Evolutionary conservation across 1,140 invertebrate genomes (phyloP).

Genomic region (Eumeta japonica): DNA sequence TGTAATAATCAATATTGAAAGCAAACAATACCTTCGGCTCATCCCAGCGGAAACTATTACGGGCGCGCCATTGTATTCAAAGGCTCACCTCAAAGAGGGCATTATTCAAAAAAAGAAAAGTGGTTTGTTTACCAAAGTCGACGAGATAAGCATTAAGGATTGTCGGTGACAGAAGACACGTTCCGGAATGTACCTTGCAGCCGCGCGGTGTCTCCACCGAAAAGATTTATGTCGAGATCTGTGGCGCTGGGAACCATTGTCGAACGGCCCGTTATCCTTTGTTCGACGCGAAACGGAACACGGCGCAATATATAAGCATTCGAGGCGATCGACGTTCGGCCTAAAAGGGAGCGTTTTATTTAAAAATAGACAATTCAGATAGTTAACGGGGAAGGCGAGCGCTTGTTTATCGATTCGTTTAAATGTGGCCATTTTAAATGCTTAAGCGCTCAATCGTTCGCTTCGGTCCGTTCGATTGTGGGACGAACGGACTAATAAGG

Average conservation of each 20-base stretch:
- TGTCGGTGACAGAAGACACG: conserved; percentile 25
- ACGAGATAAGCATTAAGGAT: conserved; percentile 36
- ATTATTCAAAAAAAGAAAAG: conserved; percentile 49
- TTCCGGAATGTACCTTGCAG: conserved; percentile 12
- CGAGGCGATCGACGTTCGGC: too few relatives aligned
- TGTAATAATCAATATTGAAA: conserved; percentile 49
- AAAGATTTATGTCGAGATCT: conserved; percentile 46
- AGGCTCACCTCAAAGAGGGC: conserved; percentile 38
- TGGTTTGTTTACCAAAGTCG: conserved; percentile 46
- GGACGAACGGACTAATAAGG: conserved; percentile 35
- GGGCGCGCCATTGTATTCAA: conserved; percentile 45
- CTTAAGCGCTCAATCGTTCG: too few relatives aligned
- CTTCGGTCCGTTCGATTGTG: conserved; percentile 40
- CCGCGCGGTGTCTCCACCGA: conserved; percentile 28
- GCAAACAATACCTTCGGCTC: conserved; percentile 50
- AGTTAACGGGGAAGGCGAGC: too few relatives aligned
- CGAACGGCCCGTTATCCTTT: conserved; percentile 42
- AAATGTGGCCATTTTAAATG: too few relatives aligned
- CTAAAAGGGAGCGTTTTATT: too few relatives aligned
- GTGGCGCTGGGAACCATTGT: conserved; percentile 36
- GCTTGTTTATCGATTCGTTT: too few relatives aligned
- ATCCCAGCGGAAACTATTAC: conserved; percentile 56
- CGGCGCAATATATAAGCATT: too few relatives aligned
- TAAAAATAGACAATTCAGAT: too few relatives aligned
- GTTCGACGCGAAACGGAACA: conserved; percentile 20